Conservation (phyloP, 2,113 vertebrate genomes). For the Coregonus clupeaformis region DNA sequence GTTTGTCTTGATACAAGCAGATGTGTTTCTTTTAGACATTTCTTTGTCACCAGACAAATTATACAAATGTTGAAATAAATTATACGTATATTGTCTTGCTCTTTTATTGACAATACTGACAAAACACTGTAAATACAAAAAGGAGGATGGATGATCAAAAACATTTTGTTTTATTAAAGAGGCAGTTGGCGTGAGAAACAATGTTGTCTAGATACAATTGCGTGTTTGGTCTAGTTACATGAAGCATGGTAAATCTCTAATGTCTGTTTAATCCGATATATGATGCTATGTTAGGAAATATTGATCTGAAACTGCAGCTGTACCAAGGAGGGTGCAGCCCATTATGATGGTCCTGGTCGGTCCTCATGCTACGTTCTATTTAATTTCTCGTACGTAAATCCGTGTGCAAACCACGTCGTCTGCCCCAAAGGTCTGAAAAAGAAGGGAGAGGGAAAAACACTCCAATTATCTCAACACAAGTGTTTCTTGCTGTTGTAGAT, state of each 20-base stretch:
- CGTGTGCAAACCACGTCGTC: constrained; percentile 92
- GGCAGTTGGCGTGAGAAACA: constrained; percentile 9
- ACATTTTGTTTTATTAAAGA: not conserved
- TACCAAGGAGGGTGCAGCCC: not conserved
- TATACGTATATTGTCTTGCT: not conserved
- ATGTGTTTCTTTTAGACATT: no score
- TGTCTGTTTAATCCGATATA: not conserved
- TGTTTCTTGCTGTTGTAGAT: not conserved
- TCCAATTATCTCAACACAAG: not conserved
- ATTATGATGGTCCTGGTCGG: not conserved
- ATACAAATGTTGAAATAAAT: not conserved
- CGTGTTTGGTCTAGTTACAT: not conserved
- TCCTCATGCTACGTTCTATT: not conserved
- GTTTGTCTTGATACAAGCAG: not conserved
- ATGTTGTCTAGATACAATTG: not conserved
- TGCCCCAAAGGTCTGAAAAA: constrained; percentile 87
- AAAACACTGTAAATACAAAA: constrained; percentile 29
- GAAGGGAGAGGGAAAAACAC: constrained; percentile 33
- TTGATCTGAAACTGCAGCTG: not conserved
- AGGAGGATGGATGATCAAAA: not conserved
- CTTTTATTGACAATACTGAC: constrained; percentile 18
- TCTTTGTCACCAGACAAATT: no score
- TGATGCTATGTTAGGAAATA: not conserved
- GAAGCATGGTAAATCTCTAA: not conserved
- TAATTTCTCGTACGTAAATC: constrained; percentile 85